A percentile compares a stretch with the other conserved stretches of the same genome.
These are phyloP conservation scores for Chaenocephalus aceratus DNA, from an alignment of 2,113 vertebrate species.

Conservation along the genomic window DNA sequence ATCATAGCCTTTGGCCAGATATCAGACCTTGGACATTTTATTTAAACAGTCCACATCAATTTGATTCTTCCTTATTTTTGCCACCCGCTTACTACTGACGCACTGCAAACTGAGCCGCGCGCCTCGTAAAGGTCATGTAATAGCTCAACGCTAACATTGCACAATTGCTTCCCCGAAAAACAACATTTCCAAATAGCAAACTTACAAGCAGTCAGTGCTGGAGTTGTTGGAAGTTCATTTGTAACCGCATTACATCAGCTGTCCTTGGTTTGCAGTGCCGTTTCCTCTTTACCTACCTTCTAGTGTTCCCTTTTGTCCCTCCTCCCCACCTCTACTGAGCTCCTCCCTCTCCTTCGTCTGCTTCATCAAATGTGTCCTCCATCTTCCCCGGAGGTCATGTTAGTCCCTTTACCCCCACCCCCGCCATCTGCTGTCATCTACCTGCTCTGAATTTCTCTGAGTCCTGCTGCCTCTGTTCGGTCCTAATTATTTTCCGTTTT, in stretches of 20 bases:
- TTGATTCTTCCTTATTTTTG: slow-evolving; percentile 60
- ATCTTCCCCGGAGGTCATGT: slow-evolving; percentile 71
- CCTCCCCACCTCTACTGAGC: slow-evolving; percentile 64
- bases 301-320: slow-evolving; percentile 67
- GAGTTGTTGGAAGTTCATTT: slow-evolving; percentile 40
- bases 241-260: slow-evolving; percentile 39
- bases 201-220: slow-evolving; percentile 46
- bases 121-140: slow-evolving; percentile 5
- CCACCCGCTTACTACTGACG: slow-evolving; percentile 52
- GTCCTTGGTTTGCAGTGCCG: slow-evolving; percentile 77
- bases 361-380: slow-evolving; percentile 80
- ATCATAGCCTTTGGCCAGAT: slow-evolving; percentile 74
- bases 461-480: slow-evolving; percentile 42
- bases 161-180: slow-evolving; percentile 33
- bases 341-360: slow-evolving; percentile 65
- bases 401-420: slow-evolving; percentile 65
- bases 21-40: slow-evolving; percentile 73
- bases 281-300: slow-evolving; percentile 65
- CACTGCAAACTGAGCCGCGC: slow-evolving; percentile 76
- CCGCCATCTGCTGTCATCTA: slow-evolving; percentile 66
- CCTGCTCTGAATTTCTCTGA: slow-evolving; percentile 67
- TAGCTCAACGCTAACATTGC: not conserved
- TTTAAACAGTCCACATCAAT: slow-evolving; percentile 60
- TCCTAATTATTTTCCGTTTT: slow-evolving; percentile 77
- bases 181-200: slow-evolving; percentile 40